Evolutionary conservation across 35 echinoderm and acorn worm genomes (phyloP).

Genomic region (Ophioderma brevispina): DNA sequence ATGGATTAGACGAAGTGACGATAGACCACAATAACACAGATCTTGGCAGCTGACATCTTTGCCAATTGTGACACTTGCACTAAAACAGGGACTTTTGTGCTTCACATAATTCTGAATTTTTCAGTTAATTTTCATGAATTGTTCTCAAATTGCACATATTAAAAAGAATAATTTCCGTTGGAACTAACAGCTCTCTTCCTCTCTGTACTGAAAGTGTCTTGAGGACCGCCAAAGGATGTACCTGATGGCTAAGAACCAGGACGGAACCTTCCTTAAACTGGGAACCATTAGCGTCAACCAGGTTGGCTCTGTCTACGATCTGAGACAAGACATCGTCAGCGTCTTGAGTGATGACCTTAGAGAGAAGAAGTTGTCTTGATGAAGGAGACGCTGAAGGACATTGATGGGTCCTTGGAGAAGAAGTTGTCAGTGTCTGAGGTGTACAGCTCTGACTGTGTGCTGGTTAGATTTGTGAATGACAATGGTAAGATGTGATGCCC

Average conservation of each 20-base stretch:
- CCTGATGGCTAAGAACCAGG: constrained; percentile 82
- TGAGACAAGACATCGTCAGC: constrained; percentile 66
- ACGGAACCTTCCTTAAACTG: constrained; percentile 87
- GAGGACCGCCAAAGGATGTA: constrained; percentile 63
- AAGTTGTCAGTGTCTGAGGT: constrained; percentile 58
- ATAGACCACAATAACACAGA: no score
- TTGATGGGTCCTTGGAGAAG: constrained; percentile 75
- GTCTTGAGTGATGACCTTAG: constrained; percentile 41
- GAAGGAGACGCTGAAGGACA: constrained; percentile 77
- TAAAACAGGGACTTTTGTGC: no score
- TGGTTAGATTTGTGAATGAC: constrained; percentile 63
- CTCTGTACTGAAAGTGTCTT: constrained; percentile 1
- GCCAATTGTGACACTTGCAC: no score
- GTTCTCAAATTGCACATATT: no score
- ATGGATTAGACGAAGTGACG: no score
- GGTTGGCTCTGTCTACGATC: constrained; percentile 66
- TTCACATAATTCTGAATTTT: no score
- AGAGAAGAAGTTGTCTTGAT: constrained; percentile 83
- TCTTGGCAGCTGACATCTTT: no score
- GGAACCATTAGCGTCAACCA: constrained; percentile 71
- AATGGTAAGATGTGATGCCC: background rate
- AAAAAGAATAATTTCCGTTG: no score
- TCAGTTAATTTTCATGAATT: no score
- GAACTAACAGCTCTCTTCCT: background rate
- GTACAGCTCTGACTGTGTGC: constrained; percentile 36